Evolutionary conservation across 2,888 invertebrate species (phyloP), one percentile per base, ranked within the genome.

Genomic region (Tetramorium bicarinatum): DNA sequence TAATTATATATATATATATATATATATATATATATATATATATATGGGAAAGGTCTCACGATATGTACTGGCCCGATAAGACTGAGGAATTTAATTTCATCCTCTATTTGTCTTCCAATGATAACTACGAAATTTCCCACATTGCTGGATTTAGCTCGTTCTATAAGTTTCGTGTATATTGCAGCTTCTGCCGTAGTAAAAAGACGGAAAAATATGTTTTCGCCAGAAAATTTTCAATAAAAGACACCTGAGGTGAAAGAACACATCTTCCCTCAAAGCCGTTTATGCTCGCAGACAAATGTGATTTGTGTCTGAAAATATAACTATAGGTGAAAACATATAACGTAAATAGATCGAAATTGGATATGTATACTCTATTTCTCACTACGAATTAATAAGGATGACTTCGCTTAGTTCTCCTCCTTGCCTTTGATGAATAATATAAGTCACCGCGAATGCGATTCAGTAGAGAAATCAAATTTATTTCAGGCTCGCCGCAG

Each of bases 141-240:
- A 67, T 47, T 67, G 47, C 47, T 49, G 34, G 59, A 47, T 41
- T 21, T 44, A 25, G 34, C 18, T 47, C n/a, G 38, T 29, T 34
- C 29, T 52, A 18, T 52, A 69, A 72, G 59, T 80, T 80, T 59
- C 34, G 71, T 54, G 25, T 87, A 61, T 87, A 56, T 71, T 54
- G 71, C 71, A 71, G 25, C 21, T 9, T 15, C 47, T 18, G 34
- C 21, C 41, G 72, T 56, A 54, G 21, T 47, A 69, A 72, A 79
- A 66, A 66, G 56, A 52, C 25, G 41, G 86, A 62, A 88, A 89
- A 89, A 89, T 89, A 88, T 89, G 89, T 89, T 89, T 89, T 89
- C 85, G 71, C 64, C 85, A 74, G 54, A 80, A 67, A 34, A 75
- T 82, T 82, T 67, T 80, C 89, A 83, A 88, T 89, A 87, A 88